phyloP scores from a whole-genome alignment of 2,113 vertebrate genomes.

The Trachemys scripta region DNA sequence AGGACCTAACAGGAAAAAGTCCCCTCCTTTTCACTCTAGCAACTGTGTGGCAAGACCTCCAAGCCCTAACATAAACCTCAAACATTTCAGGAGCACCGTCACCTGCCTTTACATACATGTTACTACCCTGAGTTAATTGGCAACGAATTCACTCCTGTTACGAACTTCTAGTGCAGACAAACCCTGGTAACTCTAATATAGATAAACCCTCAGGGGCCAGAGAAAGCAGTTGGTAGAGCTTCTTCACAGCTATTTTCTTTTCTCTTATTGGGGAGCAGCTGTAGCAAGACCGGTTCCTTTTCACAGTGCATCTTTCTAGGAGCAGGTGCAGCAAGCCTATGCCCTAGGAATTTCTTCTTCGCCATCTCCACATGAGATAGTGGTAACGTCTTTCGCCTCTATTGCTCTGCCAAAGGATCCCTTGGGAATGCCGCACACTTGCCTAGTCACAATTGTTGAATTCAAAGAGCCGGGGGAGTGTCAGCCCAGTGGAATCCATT shows the following conservation, averaged over 20 bases:
- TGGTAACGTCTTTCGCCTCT: background rate
- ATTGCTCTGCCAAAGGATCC: background rate
- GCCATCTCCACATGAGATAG: background rate
- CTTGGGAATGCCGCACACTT: background rate
- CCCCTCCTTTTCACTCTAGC: background rate
- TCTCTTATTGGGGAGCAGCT: background rate
- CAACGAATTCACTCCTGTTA: background rate
- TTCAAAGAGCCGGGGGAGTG: background rate
- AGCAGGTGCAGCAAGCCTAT: background rate
- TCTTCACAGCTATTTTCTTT: background rate
- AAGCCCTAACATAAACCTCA: background rate
- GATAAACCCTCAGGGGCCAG: background rate
- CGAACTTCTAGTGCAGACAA: background rate
- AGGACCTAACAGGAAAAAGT: background rate
- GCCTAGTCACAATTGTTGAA: background rate
- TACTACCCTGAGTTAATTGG: background rate
- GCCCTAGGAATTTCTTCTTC: background rate
- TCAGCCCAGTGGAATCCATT: background rate
- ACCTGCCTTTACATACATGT: background rate
- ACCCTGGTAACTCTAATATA: background rate
- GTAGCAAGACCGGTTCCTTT: background rate
- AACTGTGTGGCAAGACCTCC: background rate
- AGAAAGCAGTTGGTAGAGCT: background rate
- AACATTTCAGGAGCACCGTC: background rate
- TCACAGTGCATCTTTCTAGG: background rate